phyloP scores from a whole-genome alignment of 2,113 vertebrate genomes.

The Bubo blakistoni region DNA sequence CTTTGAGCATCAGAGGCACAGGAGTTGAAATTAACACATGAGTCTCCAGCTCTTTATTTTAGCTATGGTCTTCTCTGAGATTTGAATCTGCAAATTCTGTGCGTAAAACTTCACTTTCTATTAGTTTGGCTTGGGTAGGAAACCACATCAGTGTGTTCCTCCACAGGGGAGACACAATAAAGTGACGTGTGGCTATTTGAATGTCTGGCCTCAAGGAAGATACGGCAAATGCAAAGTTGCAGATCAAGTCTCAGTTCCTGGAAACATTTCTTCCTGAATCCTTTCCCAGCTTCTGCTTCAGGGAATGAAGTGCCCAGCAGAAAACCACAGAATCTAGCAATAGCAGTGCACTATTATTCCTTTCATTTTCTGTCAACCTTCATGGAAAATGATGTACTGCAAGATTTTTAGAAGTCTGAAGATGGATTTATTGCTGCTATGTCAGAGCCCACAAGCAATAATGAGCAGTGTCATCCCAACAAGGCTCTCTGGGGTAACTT shows the following conservation, averaged over 20 bases:
- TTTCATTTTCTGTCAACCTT: background rate
- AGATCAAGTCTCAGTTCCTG: background rate
- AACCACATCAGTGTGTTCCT: background rate
- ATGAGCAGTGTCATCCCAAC: background rate
- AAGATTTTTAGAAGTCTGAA: background rate
- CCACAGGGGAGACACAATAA: no score
- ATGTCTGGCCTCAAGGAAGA: background rate
- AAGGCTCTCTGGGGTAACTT: background rate
- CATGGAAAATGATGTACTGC: background rate
- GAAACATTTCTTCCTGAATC: background rate
- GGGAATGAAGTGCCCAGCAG: background rate
- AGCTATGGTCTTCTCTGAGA: background rate
- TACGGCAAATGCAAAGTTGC: rapidly evolving
- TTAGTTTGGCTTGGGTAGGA: background rate
- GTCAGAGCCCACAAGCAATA: background rate
- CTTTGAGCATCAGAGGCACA: background rate
- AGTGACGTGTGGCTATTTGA: background rate
- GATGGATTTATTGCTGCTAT: background rate
- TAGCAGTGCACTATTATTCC: background rate
- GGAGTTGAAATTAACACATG: background rate
- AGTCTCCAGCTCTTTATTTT: background rate
- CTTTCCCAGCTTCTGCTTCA: background rate
- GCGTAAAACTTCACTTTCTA: background rate
- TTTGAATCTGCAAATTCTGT: background rate
- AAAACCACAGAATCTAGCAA: rapidly evolving